Conservation (phyloP, 2,888 invertebrate species). For the Stenoptilia bipunctidactyla region DNA sequence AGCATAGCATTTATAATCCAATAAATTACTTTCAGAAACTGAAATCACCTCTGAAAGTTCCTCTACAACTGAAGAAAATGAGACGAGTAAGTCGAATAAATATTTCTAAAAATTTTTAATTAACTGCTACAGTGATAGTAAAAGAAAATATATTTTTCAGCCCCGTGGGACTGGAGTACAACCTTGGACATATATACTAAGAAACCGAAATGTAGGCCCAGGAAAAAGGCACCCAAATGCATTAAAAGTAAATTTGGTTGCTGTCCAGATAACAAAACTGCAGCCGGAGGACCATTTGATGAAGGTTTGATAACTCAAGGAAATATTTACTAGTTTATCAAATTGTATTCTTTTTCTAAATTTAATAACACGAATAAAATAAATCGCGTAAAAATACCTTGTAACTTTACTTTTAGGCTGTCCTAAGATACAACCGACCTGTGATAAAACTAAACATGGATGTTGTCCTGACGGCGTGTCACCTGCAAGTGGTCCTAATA, state of each 20-base stretch:
- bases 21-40: too few relatives aligned
- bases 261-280: slow-evolving; percentile 83
- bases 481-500: slow-evolving; percentile 77
- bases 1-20: too few relatives aligned
- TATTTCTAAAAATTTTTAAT: too few relatives aligned
- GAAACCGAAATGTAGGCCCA: slow-evolving; percentile 70
- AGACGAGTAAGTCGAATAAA: slow-evolving; percentile 14
- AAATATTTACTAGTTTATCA: background rate
- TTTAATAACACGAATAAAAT: background rate
- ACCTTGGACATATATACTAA: slow-evolving; percentile 63
- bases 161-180: slow-evolving; percentile 65
- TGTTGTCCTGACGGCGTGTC: slow-evolving; percentile 90
- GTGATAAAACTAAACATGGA: slow-evolving; percentile 80
- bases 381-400: background rate
- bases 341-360: background rate
- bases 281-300: slow-evolving; percentile 86
- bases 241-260: slow-evolving; percentile 80
- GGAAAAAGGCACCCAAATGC: slow-evolving; percentile 69
- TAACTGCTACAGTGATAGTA: too few relatives aligned
- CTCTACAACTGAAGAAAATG: slow-evolving; percentile 18
- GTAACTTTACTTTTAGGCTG: slow-evolving; percentile 64
- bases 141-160: too few relatives aligned
- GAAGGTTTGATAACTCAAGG: slow-evolving; percentile 59
- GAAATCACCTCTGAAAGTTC: slow-evolving; percentile 12
- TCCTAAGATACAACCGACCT: slow-evolving; percentile 75